Evolutionary conservation across 2,888 invertebrate species (phyloP).

Genomic region (Eueremaeus valkanovi): DNA sequence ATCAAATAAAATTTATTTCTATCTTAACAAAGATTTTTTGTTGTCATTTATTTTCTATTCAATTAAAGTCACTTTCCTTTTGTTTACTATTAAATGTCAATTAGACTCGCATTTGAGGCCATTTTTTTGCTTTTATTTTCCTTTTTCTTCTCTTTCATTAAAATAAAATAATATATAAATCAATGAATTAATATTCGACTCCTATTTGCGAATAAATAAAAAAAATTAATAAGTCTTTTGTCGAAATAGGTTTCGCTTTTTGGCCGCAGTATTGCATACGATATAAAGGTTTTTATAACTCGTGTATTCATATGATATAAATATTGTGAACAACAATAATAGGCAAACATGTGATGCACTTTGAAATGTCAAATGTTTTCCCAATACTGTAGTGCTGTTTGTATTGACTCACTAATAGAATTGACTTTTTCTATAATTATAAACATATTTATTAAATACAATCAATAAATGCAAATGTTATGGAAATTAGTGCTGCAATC

Average conservation of each 20-base stretch:
- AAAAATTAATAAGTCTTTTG: no score
- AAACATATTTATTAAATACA: background rate
- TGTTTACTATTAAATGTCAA: conserved; percentile 14
- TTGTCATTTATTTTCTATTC: background rate
- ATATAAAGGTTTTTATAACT: no score
- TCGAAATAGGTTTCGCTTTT: no score
- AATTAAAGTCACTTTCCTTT: background rate
- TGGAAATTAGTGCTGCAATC: conserved; percentile 2
- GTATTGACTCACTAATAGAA: no score
- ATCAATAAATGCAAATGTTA: conserved; percentile 11
- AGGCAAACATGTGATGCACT: background rate
- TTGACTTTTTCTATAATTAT: background rate
- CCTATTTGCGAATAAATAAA: no score
- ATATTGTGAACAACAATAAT: conserved; percentile 2
- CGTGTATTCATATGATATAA: no score
- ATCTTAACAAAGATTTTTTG: background rate
- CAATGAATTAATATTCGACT: no score
- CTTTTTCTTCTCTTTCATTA: no score
- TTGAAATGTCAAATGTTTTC: conserved; percentile 24
- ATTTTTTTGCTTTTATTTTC: no score
- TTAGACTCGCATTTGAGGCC: background rate
- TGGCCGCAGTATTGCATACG: no score
- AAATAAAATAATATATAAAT: no score
- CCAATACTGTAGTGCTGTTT: no score
- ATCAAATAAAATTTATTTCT: conserved; percentile 13